Conservation (phyloP, 2,888 invertebrate species). For the Nowickia ferox region DNA sequence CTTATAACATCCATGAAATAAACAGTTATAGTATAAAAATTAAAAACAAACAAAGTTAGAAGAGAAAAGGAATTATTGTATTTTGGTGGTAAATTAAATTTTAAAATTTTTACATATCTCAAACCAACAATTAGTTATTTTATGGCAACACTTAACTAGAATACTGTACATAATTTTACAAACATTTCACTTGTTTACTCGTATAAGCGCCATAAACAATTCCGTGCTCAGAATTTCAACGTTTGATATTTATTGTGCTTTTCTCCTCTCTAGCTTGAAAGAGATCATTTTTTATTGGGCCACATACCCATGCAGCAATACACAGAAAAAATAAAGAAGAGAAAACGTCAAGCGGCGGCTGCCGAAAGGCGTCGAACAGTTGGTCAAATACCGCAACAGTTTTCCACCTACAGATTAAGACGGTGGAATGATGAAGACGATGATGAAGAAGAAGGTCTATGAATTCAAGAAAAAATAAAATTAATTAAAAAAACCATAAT, state of each 20-base stretch:
- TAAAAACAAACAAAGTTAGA: too few species aligned
- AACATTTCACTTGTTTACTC: too few species aligned
- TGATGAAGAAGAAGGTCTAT: slow-evolving; percentile 66
- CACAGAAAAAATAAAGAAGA: slow-evolving; percentile 52
- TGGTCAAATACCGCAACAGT: not conserved
- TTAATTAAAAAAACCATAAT: not conserved
- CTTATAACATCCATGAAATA: too few species aligned
- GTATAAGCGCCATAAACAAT: too few species aligned
- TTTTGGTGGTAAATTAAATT: too few species aligned
- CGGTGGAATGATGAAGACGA: slow-evolving; percentile 26
- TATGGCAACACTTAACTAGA: too few species aligned
- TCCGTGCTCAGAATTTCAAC: too few species aligned
- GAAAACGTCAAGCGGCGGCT: slow-evolving; percentile 15
- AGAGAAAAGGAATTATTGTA: too few species aligned
- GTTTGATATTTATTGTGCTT: not conserved
- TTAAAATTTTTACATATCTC: too few species aligned
- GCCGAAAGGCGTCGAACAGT: slow-evolving; percentile 6
- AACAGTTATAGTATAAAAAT: too few species aligned
- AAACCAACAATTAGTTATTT: too few species aligned
- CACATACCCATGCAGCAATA: slow-evolving; percentile 73
- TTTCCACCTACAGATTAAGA: slow-evolving; percentile 27
- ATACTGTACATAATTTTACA: too few species aligned
- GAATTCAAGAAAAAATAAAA: slow-evolving; percentile 10
- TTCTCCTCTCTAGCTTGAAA: slow-evolving; percentile 64
- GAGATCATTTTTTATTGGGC: slow-evolving; percentile 72